Base-by-base conservation (phyloP, 2,113 vertebrate genomes). In the Prochilodus magdalenae region DNA sequence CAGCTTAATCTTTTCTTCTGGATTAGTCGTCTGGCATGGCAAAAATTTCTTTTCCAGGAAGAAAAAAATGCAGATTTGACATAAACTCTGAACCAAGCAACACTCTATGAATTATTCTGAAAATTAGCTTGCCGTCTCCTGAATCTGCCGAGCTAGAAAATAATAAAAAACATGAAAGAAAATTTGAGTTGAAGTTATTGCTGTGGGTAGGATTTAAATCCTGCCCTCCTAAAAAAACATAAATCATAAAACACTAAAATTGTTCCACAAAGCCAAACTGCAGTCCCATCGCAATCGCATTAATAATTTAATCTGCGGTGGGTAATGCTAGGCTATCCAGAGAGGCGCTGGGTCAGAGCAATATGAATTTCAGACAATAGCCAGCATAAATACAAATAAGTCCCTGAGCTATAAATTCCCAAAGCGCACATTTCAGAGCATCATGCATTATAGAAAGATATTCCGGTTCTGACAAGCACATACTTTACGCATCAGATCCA, bases 131-230 rank as follows among this genome's bases (percentile, higher is more conserved):
- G 62, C 24, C 57, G 24, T 51, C 49, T n/a, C 13, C 1, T 44
- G 36, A 24, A 44, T 69, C 57, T 80, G 44, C 71, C 27, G 15
- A 73, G 33, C 3, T n/a, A 49, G 53, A 24, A 12, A 29, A 47
- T 49, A 73, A 53, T 63, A 70, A 4, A 63, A 49, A 73, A 66
- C 1, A 2, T 1, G 5, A 66, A 63, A 13, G 3, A 69, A 57
- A 69, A 69, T 8, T 20, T 40, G 20, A 53, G 20, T 16, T 65
- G 27, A 49, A 22, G 70, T 33, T 80, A 80, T 73, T 80, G 57
- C 59, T 63, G 20, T 73, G 79, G 26, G 29, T 30, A 63, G 53
- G 47, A 73, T 80, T 65, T 33, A 60, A 72, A 80, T 62, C 6
- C 29, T n/a, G 22, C 6, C 6, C n/a, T 24, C 47, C 18, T 47